A percentile compares a stretch with the other conserved stretches of the same genome.
phyloP scores from a whole-genome alignment of 1,140 invertebrate genomes.

The Chlorops oryzae region DNA sequence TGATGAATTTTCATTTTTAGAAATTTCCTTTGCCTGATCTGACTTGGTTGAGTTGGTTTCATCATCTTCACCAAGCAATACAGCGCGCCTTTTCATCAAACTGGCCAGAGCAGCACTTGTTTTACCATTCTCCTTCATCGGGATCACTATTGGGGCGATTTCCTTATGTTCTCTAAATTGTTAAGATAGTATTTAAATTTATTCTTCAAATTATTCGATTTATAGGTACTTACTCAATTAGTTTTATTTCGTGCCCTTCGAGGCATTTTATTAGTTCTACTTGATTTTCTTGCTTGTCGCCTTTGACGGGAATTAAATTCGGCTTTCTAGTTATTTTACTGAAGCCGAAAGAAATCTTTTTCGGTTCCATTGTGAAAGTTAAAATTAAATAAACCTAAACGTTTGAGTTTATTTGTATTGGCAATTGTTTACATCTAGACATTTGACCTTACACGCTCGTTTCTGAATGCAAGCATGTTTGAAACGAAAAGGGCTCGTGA shows the following conservation, averaged over 20 bases:
- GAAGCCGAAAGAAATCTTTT: constrained; percentile 75
- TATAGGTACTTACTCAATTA: constrained; percentile 56
- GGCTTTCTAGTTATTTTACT: constrained; percentile 63
- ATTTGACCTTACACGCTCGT: too few relatives aligned
- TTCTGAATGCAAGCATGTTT: too few relatives aligned
- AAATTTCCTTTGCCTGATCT: constrained; percentile 21
- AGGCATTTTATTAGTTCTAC: constrained; percentile 67
- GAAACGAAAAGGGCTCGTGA: too few relatives aligned
- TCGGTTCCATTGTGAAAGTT: constrained; percentile 51
- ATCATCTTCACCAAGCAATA: constrained; percentile 36
- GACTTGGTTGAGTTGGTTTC: constrained; percentile 23
- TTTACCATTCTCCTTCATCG: constrained; percentile 53
- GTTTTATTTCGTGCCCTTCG: constrained; percentile 66
- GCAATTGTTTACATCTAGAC: too few relatives aligned
- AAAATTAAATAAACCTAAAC: constrained; percentile 12
- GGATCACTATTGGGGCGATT: constrained; percentile 56
- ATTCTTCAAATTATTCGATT: constrained; percentile 8
- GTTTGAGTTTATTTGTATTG: too few relatives aligned
- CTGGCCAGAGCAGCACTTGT: constrained; percentile 51
- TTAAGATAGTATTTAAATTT: constrained; percentile 13
- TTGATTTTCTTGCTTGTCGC: constrained; percentile 49
- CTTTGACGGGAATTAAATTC: constrained; percentile 45
- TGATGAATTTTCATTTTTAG: constrained; percentile 21
- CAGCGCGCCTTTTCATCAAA: constrained; percentile 33
- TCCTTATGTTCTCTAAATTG: constrained; percentile 51